Evolutionary conservation across 2,797 vertebrate species (phyloP).

Genomic region (Takifugu ocellatus): DNA sequence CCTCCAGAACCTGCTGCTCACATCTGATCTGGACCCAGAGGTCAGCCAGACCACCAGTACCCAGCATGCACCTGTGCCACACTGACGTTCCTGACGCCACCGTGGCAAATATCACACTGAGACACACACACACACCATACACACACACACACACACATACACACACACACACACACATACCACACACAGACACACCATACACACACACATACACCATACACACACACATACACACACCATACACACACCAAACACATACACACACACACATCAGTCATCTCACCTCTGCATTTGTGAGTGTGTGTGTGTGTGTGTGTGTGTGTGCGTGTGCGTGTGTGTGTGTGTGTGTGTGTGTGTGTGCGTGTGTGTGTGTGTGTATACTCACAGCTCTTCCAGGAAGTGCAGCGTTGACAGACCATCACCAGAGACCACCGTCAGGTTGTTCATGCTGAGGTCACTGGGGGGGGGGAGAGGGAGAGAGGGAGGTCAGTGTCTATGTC

Average conservation of each 20-base stretch:
- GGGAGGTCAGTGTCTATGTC: background rate
- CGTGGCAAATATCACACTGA: slow-evolving; percentile 63
- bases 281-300: slow-evolving; percentile 7
- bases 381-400: slow-evolving; percentile 94
- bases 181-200: background rate
- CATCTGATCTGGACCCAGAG: slow-evolving; percentile 24
- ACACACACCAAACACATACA: too few species aligned
- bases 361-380: slow-evolving; percentile 44
- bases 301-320: slow-evolving; percentile 5
- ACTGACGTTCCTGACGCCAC: slow-evolving; percentile 62
- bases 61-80: slow-evolving; percentile 51
- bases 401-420: slow-evolving; percentile 80
- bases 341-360: slow-evolving; percentile 9
- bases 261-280: background rate
- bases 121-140: slow-evolving; percentile 28
- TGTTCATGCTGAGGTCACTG: slow-evolving; percentile 96
- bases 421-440: slow-evolving; percentile 82
- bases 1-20: too few species aligned
- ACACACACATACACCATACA: slow-evolving; percentile 31
- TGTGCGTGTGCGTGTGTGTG: slow-evolving; percentile 9
- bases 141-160: slow-evolving; percentile 23
- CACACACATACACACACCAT: too few species aligned
- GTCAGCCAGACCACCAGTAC: slow-evolving; percentile 48
- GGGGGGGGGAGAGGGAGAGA: slow-evolving; percentile 43
- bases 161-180: slow-evolving; percentile 28